Percentiles rank a stretch among this genome's conserved stretches.
phyloP scores from a whole-genome alignment of 1,140 invertebrate species.

The Drosophila busckii region DNA sequence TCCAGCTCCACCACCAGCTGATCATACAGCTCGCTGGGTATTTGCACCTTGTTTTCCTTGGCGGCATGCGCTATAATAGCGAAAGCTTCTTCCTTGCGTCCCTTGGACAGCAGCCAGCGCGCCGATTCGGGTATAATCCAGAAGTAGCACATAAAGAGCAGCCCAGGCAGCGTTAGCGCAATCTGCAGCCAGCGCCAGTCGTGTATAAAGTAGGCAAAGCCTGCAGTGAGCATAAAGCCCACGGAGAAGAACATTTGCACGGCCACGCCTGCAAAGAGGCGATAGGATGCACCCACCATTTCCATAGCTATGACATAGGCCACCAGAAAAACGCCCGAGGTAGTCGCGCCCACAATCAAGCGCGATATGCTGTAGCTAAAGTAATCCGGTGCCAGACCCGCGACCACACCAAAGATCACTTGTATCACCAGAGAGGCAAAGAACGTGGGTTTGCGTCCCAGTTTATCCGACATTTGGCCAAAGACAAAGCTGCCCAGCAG shows the following conservation, averaged over 20 bases:
- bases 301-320: constrained; percentile 91
- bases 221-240: constrained; percentile 87
- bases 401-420: constrained; percentile 83
- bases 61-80: constrained; percentile 85
- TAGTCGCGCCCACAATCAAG: constrained; percentile 86
- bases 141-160: constrained; percentile 87
- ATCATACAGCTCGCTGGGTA: constrained; percentile 82
- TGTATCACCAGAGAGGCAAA: constrained; percentile 86
- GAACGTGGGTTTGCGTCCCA: constrained; percentile 86
- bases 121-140: constrained; percentile 93
- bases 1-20: constrained; percentile 80
- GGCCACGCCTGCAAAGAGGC: constrained; percentile 87
- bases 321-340: constrained; percentile 88
- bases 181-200: constrained; percentile 89
- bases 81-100: constrained; percentile 85
- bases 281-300: constrained; percentile 88
- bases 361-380: constrained; percentile 85
- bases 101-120: constrained; percentile 89
- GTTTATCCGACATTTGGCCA: constrained; percentile 89
- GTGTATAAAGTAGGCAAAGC: constrained; percentile 86
- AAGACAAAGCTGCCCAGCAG: constrained; percentile 89
- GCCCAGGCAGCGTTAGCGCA: constrained; percentile 84
- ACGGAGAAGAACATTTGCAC: constrained; percentile 89
- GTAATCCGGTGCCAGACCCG: constrained; percentile 85
- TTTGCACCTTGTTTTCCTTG: constrained; percentile 82